phyloP scores from a whole-genome alignment of 2,888 invertebrate species.

The Dascillus cervinus region DNA sequence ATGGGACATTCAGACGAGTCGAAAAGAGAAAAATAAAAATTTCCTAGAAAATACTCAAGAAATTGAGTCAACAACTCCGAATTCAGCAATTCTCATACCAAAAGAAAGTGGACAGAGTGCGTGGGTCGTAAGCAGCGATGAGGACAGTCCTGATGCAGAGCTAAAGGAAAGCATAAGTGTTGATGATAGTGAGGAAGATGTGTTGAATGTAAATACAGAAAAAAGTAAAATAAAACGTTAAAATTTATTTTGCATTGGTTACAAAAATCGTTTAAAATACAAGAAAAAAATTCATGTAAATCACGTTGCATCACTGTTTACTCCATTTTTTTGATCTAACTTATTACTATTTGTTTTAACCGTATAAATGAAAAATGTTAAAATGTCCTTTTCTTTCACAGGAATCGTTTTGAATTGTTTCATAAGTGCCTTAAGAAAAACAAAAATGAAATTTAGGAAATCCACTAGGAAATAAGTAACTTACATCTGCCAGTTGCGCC shows the following conservation, averaged over 20 bases:
- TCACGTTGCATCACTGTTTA: slow-evolving; percentile 56
- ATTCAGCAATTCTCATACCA: slow-evolving; percentile 41
- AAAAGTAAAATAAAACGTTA: slow-evolving; percentile 25
- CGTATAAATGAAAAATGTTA: slow-evolving; percentile 93
- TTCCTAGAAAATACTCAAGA: no score
- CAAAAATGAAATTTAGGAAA: slow-evolving; percentile 8
- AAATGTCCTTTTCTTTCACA: slow-evolving; percentile 88
- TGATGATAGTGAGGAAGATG: slow-evolving; percentile 37
- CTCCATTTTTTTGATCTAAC: slow-evolving; percentile 74
- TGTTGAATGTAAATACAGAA: slow-evolving; percentile 33
- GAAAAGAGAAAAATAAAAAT: no score
- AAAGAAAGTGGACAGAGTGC: slow-evolving; percentile 20
- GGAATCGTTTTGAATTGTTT: slow-evolving; percentile 94
- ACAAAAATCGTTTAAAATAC: slow-evolving; percentile 4
- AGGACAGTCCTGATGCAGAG: no score
- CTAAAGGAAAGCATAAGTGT: no score
- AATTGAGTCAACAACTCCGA: slow-evolving; percentile 31
- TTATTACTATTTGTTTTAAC: slow-evolving; percentile 90
- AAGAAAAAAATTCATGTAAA: slow-evolving; percentile 10
- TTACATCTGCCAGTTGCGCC: slow-evolving; percentile 92
- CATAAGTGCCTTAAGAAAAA: slow-evolving; percentile 72
- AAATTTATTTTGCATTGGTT: slow-evolving; percentile 5
- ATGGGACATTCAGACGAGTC: no score
- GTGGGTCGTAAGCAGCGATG: slow-evolving; percentile 29
- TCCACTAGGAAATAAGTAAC: slow-evolving; percentile 27